A percentile compares a stretch with the other conserved stretches of the same genome.
phyloP scores from a whole-genome alignment of 2,888 invertebrate species.

The Globia sparganii region DNA sequence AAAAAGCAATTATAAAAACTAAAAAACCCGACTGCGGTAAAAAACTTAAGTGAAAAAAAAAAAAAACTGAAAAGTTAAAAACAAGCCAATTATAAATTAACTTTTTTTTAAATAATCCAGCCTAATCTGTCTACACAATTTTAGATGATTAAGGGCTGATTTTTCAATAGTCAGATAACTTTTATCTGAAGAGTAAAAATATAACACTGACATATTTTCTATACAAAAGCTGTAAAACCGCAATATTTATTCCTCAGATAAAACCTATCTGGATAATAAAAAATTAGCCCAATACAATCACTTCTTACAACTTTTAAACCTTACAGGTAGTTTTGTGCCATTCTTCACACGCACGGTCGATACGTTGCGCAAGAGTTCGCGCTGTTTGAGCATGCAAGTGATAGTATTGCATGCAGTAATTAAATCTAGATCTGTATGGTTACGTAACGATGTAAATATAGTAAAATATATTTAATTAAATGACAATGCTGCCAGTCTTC shows the following conservation, averaged over 20 bases:
- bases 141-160: too few species aligned
- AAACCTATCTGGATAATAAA: too few species aligned
- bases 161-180: too few species aligned
- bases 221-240: neutral
- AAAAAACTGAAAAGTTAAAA: too few species aligned
- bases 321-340: neutral
- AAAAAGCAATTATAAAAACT: too few species aligned
- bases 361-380: slow-evolving; percentile 27
- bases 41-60: too few species aligned
- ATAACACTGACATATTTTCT: neutral
- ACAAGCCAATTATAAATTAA: too few species aligned
- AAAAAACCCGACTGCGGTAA: too few species aligned
- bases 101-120: neutral
- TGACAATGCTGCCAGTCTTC: too few species aligned
- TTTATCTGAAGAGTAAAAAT: too few species aligned
- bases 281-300: neutral
- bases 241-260: neutral
- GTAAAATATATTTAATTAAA: neutral
- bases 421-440: slow-evolving; percentile 29
- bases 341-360: neutral
- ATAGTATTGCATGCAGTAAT: slow-evolving; percentile 22
- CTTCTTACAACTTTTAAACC: neutral
- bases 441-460: slow-evolving; percentile 10
- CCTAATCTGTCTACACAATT: neutral
- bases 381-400: slow-evolving; percentile 34